Evolutionary conservation across 2,113 vertebrate species (phyloP).

Genomic region (Siphamia tubifer): DNA sequence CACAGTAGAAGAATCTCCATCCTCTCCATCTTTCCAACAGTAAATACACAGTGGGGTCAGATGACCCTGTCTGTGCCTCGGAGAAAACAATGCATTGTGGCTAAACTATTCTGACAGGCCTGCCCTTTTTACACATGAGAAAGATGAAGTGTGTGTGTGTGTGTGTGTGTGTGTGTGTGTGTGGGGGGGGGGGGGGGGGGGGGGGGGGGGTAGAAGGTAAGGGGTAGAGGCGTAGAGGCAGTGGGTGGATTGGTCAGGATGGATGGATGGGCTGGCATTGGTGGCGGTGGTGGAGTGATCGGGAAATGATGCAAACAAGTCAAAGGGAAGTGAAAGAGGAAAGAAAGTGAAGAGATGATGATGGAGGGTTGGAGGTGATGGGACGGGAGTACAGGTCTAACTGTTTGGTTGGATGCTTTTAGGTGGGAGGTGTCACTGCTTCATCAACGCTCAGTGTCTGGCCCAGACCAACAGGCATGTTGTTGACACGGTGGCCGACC

Average conservation of each 20-base stretch:
- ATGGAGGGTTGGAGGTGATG: background rate
- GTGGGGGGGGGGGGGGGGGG: slow-evolving; percentile 20
- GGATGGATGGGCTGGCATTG: background rate
- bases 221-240: background rate
- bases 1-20: slow-evolving; percentile 18
- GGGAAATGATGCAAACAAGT: slow-evolving; percentile 36
- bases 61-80: slow-evolving; percentile 57
- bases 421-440: background rate
- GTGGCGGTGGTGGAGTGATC: background rate
- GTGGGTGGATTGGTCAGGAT: slow-evolving; percentile 9
- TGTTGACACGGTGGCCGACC: slow-evolving; percentile 18
- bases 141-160: slow-evolving; percentile 55
- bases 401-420: background rate
- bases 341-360: slow-evolving; percentile 7
- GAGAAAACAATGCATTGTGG: slow-evolving; percentile 59
- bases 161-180: too few species aligned
- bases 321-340: background rate
- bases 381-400: background rate
- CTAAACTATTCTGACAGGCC: slow-evolving; percentile 73
- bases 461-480: slow-evolving; percentile 17
- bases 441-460: slow-evolving; percentile 4
- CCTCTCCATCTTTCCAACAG: slow-evolving; percentile 42
- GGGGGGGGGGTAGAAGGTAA: background rate
- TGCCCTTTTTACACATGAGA: slow-evolving; percentile 68
- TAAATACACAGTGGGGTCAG: slow-evolving; percentile 67